phyloP scores from a whole-genome alignment of 2,113 vertebrate genomes.

The Taxidea taxus region DNA sequence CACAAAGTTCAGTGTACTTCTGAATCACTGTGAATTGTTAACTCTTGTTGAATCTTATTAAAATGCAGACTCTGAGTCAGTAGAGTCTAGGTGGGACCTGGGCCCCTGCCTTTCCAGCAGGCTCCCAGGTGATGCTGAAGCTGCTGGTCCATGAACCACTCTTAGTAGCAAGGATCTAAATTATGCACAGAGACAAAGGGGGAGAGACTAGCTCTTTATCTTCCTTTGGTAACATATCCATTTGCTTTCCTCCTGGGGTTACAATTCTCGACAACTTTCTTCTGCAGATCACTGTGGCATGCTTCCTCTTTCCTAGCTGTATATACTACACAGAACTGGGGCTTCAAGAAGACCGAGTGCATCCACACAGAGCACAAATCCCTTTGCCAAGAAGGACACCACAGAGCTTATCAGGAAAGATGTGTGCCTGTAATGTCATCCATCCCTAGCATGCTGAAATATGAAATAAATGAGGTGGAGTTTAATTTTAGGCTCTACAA shows the following conservation, averaged over 20 bases:
- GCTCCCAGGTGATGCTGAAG: background rate
- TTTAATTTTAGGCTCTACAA: constrained; percentile 80
- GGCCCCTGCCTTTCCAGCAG: background rate
- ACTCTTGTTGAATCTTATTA: background rate
- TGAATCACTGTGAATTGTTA: background rate
- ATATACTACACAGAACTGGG: background rate
- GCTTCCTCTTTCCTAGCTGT: background rate
- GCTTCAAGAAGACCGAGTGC: background rate
- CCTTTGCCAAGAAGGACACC: constrained; percentile 51
- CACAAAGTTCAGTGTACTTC: background rate
- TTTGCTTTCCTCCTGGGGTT: background rate
- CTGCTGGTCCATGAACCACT: background rate
- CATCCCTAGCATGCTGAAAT: constrained; percentile 62
- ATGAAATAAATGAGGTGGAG: constrained; percentile 74
- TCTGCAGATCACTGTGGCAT: background rate
- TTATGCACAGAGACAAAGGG: background rate
- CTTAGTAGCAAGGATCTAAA: background rate
- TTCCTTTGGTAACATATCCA: background rate
- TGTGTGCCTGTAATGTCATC: constrained; percentile 27
- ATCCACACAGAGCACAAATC: background rate
- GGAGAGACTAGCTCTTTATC: background rate
- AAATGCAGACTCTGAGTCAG: background rate
- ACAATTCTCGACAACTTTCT: background rate
- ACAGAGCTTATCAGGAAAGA: constrained; percentile 52
- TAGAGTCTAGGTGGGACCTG: background rate